Conservation (phyloP, 53 echinoderm and acorn worm genomes). For the Paelopatides confundens region DNA sequence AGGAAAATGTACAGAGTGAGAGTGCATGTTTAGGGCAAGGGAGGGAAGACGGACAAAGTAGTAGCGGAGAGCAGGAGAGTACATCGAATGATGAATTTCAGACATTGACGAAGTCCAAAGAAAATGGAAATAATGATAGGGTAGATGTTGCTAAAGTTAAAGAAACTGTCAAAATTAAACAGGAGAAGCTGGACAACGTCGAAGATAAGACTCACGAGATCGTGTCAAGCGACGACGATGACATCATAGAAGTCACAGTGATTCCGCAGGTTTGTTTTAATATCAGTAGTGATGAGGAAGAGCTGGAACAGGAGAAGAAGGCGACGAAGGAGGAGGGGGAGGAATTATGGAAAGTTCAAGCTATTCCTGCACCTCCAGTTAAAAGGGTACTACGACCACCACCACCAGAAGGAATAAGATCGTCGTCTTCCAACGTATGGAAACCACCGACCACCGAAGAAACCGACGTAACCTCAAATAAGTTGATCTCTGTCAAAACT, state of each 20-base stretch:
- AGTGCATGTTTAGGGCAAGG: not conserved
- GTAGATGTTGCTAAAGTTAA: not conserved
- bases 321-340: not conserved
- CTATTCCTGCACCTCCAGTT: not conserved
- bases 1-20: no score
- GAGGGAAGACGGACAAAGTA: no score
- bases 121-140: not conserved
- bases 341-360: not conserved
- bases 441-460: not conserved
- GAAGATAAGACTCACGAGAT: not conserved
- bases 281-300: slow-evolving; percentile 2
- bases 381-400: not conserved
- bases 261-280: not conserved
- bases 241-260: not conserved
- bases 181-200: not conserved
- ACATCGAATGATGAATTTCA: not conserved
- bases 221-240: not conserved
- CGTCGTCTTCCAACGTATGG: not conserved
- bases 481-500: not conserved
- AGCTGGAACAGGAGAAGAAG: not conserved
- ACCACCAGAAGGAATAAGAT: not conserved
- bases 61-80: not conserved
- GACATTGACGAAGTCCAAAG: not conserved
- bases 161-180: not conserved
- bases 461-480: not conserved